Percentiles rank a stretch among this genome's conserved stretches.
Conservation (phyloP, 2,888 invertebrate genomes). For the Ceratothoa steindachneri region DNA sequence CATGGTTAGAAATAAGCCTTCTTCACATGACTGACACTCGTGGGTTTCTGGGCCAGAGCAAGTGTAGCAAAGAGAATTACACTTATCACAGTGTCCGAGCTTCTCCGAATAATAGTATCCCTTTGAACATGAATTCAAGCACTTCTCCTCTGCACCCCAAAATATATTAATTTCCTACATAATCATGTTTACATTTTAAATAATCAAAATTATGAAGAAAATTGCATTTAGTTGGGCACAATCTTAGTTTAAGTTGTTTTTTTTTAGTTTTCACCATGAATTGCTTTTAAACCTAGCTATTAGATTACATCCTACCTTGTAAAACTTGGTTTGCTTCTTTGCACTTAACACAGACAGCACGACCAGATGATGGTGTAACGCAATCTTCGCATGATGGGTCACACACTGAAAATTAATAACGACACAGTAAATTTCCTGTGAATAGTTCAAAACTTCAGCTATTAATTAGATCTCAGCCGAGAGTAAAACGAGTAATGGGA, state of each 20-base stretch:
- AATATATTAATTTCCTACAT: no score
- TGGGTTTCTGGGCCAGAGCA: constrained; percentile 36
- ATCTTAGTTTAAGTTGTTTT: no score
- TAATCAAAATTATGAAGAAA: no score
- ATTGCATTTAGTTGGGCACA: no score
- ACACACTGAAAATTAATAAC: constrained; percentile 27
- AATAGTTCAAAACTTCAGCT: no score
- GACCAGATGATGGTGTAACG: constrained; percentile 18
- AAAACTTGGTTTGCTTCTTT: neutral
- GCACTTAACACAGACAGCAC: constrained; percentile 11
- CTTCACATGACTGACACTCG: constrained; percentile 27
- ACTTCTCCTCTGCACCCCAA: constrained; percentile 13
- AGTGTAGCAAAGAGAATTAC: constrained; percentile 34
- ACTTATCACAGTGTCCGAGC: neutral
- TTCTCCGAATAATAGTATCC: constrained; percentile 16
- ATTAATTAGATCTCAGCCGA: no score
- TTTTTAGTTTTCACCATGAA: no score
- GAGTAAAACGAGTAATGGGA: no score
- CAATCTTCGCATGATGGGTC: constrained; percentile 32
- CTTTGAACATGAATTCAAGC: constrained; percentile 23
- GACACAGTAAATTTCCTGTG: no score
- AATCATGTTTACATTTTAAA: no score
- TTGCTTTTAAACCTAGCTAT: no score
- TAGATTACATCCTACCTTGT: no score
- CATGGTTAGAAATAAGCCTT: constrained; percentile 14